A percentile compares a stretch with the other conserved stretches of the same genome.
Evolutionary conservation across 1,140 invertebrate species (phyloP).

Genomic region (Brachionus plicatilis): DNA sequence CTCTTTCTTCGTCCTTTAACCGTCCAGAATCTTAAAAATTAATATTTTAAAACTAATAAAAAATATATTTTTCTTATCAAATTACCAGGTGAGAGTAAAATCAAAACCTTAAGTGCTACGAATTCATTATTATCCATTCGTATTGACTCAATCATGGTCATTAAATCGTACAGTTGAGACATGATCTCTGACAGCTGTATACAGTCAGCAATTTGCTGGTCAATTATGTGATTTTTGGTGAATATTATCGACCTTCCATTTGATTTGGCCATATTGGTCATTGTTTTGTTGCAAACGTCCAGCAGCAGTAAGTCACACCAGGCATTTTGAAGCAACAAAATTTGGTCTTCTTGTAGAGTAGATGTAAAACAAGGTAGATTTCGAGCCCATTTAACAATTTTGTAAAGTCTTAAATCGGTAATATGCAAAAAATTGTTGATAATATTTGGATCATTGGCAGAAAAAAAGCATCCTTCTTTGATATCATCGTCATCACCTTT

Average conservation of each 20-base stretch:
- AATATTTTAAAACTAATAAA: background rate
- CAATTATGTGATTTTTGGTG: conserved; percentile 58
- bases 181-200: conserved; percentile 46
- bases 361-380: conserved; percentile 83
- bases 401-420: conserved; percentile 87
- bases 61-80: background rate
- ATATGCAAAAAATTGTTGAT: conserved; percentile 57
- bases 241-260: conserved; percentile 72
- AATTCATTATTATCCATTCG: conserved; percentile 93
- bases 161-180: conserved; percentile 66
- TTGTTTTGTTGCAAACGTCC: conserved; percentile 53
- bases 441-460: conserved; percentile 39
- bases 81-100: conserved; percentile 82
- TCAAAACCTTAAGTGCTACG: conserved; percentile 85
- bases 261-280: conserved; percentile 69
- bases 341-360: conserved; percentile 73
- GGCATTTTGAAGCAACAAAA: conserved; percentile 87
- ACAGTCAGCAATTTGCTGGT: conserved; percentile 62
- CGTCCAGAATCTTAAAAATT: conserved; percentile 71
- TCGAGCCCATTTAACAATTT: conserved; percentile 97
- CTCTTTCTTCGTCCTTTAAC: conserved; percentile 80
- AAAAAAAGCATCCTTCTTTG: conserved; percentile 43
- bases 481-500: conserved; percentile 49
- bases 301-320: conserved; percentile 91
- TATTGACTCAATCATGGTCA: conserved; percentile 86